Percentiles rank a stretch among this genome's conserved stretches.
Conservation (phyloP, 2,888 invertebrate species). For the Torymus auratus region DNA sequence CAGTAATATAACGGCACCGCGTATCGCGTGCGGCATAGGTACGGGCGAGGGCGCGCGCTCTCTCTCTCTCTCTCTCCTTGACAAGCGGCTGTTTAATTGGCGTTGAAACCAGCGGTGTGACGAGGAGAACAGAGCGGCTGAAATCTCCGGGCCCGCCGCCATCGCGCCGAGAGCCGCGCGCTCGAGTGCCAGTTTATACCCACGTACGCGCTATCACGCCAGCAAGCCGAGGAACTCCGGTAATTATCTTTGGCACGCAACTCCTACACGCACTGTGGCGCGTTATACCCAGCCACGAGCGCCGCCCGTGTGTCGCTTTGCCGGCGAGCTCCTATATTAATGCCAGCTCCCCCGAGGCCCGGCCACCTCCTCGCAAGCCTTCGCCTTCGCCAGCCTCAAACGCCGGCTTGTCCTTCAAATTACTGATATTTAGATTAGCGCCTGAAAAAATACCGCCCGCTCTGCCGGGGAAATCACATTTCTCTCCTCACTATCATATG, state of each 20-base stretch:
- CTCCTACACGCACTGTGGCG: slow-evolving; percentile 49
- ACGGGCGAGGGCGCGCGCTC: slow-evolving; percentile 24
- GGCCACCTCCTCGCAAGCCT: not conserved
- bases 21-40: slow-evolving; percentile 68
- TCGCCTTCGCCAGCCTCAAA: not conserved
- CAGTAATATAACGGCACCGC: slow-evolving; percentile 70
- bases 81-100: slow-evolving; percentile 77
- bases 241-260: slow-evolving; percentile 76
- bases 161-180: slow-evolving; percentile 66
- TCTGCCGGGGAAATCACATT: slow-evolving; percentile 25
- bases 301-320: slow-evolving; percentile 15
- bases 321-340: slow-evolving; percentile 16
- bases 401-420: slow-evolving; percentile 17
- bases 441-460: slow-evolving; percentile 26
- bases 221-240: slow-evolving; percentile 66
- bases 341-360: not conserved
- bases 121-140: slow-evolving; percentile 69
- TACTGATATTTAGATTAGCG: slow-evolving; percentile 37
- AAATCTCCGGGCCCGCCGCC: slow-evolving; percentile 39
- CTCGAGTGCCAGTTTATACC: slow-evolving; percentile 7
- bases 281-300: not conserved
- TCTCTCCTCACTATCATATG: slow-evolving; percentile 40
- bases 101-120: slow-evolving; percentile 77
- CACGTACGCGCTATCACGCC: slow-evolving; percentile 37
- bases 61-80: slow-evolving; percentile 70